phyloP scores from a whole-genome alignment of 2,888 invertebrate species.

The Drosophila anomelani region DNA sequence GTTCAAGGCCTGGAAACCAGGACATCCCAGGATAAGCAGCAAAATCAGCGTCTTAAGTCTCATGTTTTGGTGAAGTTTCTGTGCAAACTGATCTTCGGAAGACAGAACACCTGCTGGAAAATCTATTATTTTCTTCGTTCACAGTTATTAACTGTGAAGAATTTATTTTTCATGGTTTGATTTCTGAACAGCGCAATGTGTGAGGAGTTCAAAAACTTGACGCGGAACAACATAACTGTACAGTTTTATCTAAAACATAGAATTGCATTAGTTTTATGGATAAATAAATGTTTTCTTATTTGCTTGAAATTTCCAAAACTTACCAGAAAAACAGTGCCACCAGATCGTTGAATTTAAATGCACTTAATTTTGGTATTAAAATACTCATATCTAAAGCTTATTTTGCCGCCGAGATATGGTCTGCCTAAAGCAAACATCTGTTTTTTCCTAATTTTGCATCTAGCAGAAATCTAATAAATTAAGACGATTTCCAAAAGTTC shows the following conservation, averaged over 20 bases:
- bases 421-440: slow-evolving; percentile 7
- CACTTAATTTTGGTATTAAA: not conserved
- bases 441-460: slow-evolving; percentile 6
- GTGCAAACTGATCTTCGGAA: not conserved
- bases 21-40: slow-evolving; percentile 4
- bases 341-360: not conserved
- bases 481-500: slow-evolving; percentile 1
- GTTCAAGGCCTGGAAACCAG: not conserved
- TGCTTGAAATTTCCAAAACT: too few relatives aligned
- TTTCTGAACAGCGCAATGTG: not conserved
- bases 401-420: not conserved
- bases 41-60: not conserved
- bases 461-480: not conserved
- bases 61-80: slow-evolving; percentile 1
- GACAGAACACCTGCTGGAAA: not conserved
- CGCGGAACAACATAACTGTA: too few relatives aligned
- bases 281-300: too few relatives aligned
- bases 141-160: not conserved
- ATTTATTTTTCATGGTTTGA: not conserved
- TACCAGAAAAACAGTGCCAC: not conserved
- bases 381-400: not conserved
- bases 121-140: not conserved
- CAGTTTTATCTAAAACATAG: too few relatives aligned
- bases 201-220: too few relatives aligned
- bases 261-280: too few relatives aligned